Conservation (phyloP, 2,797 vertebrate genomes). For the Enteromius viviparus region DNA sequence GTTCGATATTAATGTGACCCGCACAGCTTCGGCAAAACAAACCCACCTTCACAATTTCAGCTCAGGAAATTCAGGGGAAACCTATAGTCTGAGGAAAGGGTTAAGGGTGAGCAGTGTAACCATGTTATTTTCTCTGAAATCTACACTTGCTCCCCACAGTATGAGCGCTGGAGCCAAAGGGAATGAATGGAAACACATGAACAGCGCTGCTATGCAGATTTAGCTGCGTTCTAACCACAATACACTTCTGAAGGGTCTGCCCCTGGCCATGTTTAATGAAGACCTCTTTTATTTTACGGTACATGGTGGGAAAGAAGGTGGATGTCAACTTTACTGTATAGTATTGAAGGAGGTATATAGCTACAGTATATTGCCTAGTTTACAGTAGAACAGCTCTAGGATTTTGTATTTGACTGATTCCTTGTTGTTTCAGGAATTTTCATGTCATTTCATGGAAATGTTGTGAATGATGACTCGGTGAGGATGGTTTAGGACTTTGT, state of each 20-base stretch:
- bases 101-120: constrained; percentile 61
- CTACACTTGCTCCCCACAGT: constrained; percentile 65
- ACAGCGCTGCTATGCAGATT: constrained; percentile 73
- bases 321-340: constrained; percentile 40
- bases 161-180: constrained; percentile 50
- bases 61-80: constrained; percentile 56
- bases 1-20: constrained; percentile 33
- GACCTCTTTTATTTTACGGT: constrained; percentile 58
- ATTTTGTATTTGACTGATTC: constrained; percentile 14
- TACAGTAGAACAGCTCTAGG: not conserved
- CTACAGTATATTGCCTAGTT: not conserved
- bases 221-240: constrained; percentile 70
- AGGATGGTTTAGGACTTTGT: not conserved
- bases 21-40: constrained; percentile 40
- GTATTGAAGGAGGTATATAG: constrained; percentile 26
- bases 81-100: constrained; percentile 62
- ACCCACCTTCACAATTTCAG: not conserved
- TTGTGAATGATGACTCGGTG: not conserved
- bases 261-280: constrained; percentile 68
- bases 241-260: constrained; percentile 71
- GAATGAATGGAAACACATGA: constrained; percentile 77
- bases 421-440: not conserved
- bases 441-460: not conserved
- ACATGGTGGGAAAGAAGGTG: constrained; percentile 37
- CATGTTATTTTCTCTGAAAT: constrained; percentile 69